Evolutionary conservation across 64 coral and sea anemone species (phyloP).

Genomic region (Stylophora pistillata): DNA sequence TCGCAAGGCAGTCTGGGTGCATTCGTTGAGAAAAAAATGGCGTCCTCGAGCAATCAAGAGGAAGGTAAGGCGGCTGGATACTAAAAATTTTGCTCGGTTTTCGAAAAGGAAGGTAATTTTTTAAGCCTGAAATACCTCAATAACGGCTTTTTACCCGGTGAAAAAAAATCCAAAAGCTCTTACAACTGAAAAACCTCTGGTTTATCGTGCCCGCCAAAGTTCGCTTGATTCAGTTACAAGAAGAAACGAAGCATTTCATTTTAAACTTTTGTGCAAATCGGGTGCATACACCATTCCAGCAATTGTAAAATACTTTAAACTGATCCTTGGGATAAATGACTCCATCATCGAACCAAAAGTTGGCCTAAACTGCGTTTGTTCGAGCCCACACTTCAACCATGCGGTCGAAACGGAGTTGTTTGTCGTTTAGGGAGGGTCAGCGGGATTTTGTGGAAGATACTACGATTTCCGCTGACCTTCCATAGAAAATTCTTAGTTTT

Average conservation of each 20-base stretch:
- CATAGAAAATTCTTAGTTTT: neutral
- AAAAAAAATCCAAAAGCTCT: neutral
- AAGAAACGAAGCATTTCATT: neutral
- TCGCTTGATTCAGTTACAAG: neutral
- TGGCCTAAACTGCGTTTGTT: neutral
- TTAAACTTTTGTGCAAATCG: neutral
- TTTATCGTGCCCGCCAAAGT: slow-evolving; percentile 26
- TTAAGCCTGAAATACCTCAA: neutral
- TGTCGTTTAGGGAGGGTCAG: slow-evolving; percentile 42
- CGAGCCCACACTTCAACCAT: neutral
- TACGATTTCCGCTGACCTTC: slow-evolving; percentile 55
- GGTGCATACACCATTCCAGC: neutral
- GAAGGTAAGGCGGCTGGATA: slow-evolving; percentile 24
- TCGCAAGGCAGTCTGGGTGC: neutral
- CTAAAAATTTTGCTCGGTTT: neutral
- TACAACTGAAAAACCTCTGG: neutral
- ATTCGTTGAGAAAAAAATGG: neutral
- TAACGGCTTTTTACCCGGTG: neutral
- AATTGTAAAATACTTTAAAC: neutral
- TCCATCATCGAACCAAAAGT: neutral
- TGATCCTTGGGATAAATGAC: neutral
- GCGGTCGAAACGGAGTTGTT: neutral
- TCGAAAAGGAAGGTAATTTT: neutral
- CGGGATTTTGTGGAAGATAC: slow-evolving; percentile 50
- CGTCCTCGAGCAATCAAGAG: slow-evolving; percentile 5